Evolutionary conservation across 2,113 vertebrate species (phyloP).

Genomic region (Asarcornis scutulata): DNA sequence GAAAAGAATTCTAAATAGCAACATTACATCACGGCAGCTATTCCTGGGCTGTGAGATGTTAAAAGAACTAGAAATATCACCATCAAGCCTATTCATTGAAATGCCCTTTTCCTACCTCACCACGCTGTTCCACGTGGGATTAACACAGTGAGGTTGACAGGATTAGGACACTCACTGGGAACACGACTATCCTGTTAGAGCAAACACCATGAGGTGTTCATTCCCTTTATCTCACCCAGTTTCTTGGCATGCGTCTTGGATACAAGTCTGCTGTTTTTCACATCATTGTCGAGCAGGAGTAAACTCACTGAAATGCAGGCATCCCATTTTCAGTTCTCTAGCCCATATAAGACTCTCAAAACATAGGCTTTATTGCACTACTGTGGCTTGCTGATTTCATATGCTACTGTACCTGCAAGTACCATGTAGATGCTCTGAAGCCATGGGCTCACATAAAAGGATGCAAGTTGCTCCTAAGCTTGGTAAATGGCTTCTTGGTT

Average conservation of each 20-base stretch:
- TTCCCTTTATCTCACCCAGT: not conserved
- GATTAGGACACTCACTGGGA: conserved; percentile 27
- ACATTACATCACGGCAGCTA: conserved; percentile 41
- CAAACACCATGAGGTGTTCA: not conserved
- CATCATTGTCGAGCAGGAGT: not conserved
- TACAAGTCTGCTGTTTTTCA: not conserved
- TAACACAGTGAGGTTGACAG: conserved; percentile 1
- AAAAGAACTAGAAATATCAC: conserved; percentile 31
- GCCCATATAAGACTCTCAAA: not conserved
- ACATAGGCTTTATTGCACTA: not conserved
- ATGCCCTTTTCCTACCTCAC: not conserved
- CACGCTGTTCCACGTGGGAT: not conserved
- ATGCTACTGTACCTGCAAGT: not conserved
- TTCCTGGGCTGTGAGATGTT: conserved; percentile 8
- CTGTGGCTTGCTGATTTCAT: not conserved
- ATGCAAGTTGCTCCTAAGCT: not conserved
- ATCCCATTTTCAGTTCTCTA: not conserved
- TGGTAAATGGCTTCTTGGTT: not conserved
- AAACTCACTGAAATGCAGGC: not conserved
- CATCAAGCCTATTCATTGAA: conserved; percentile 21
- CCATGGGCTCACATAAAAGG: not conserved
- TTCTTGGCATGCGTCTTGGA: not conserved
- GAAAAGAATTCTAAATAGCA: conserved; percentile 59
- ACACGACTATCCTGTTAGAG: not conserved
- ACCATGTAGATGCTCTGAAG: not conserved